These are phyloP conservation scores for Biston betularia DNA, from an alignment of 2,888 invertebrate genomes.

Conservation along the genomic window DNA sequence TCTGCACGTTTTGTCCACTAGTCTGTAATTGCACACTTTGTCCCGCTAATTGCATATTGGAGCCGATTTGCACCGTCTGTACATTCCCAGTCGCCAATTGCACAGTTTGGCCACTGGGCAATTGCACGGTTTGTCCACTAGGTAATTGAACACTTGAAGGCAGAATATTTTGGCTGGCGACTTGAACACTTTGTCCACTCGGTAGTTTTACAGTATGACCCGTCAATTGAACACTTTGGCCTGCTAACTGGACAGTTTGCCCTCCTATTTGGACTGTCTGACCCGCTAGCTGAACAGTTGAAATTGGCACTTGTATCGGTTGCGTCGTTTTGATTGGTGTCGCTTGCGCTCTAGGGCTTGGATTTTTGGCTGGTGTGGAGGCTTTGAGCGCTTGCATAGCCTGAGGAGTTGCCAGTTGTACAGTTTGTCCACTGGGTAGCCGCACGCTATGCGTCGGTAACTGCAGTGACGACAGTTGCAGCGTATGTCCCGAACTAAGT, in stretches of 20 bases:
- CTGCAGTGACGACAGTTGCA: conserved; percentile 70
- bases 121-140: conserved; percentile 53
- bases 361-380: conserved; percentile 56
- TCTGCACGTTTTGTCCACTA: conserved; percentile 48
- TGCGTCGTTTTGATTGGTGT: conserved; percentile 55
- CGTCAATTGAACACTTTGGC: conserved; percentile 74
- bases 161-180: conserved; percentile 68
- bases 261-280: conserved; percentile 74
- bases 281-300: conserved; percentile 70
- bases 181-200: conserved; percentile 75
- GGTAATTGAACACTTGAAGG: conserved; percentile 68
- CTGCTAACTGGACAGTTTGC: conserved; percentile 74
- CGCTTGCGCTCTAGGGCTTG: conserved; percentile 58
- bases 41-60: conserved; percentile 56
- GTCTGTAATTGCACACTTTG: conserved; percentile 52
- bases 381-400: conserved; percentile 64
- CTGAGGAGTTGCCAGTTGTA: conserved; percentile 72
- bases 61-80: conserved; percentile 55
- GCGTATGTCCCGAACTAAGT: conserved; percentile 63
- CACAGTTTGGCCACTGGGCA: conserved; percentile 57
- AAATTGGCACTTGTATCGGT: conserved; percentile 70
- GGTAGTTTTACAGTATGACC: conserved; percentile 81
- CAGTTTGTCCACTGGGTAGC: conserved; percentile 76
- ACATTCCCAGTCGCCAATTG: conserved; percentile 68
- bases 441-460: conserved; percentile 74